Percentiles rank a stretch among this genome's conserved stretches.
phyloP scores from a whole-genome alignment of 2,888 invertebrate species.

The Yponomeuta plumbellus region DNA sequence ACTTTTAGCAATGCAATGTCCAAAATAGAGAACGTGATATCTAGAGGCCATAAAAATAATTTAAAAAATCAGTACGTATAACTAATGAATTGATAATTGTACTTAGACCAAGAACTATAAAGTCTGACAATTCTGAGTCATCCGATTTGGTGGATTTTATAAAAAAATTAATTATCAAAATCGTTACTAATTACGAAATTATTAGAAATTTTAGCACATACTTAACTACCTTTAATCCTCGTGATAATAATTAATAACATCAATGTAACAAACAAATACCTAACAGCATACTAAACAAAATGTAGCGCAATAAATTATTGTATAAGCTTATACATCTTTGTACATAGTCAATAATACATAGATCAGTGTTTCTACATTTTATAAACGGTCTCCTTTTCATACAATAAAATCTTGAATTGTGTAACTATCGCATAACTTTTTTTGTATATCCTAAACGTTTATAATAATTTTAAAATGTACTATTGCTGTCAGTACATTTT shows the following conservation, averaged over 20 bases:
- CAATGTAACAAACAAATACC: slow-evolving; percentile 24
- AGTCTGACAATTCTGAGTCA: not conserved
- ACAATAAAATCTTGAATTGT: slow-evolving; percentile 46
- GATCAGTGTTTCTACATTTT: slow-evolving; percentile 58
- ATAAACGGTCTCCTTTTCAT: slow-evolving; percentile 53
- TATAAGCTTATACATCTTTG: slow-evolving; percentile 55
- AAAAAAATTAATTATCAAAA: not conserved
- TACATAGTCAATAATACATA: slow-evolving; percentile 54
- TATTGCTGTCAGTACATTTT: not conserved
- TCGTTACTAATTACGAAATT: slow-evolving; percentile 14
- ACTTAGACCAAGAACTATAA: slow-evolving; percentile 5
- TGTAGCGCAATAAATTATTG: slow-evolving; percentile 51
- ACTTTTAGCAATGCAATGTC: slow-evolving; percentile 28
- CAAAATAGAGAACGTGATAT: slow-evolving; percentile 52
- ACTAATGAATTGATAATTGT: slow-evolving; percentile 5
- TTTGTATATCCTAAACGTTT: slow-evolving; percentile 43
- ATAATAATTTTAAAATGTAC: slow-evolving; percentile 6
- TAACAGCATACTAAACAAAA: slow-evolving; percentile 26
- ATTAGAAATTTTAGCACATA: slow-evolving; percentile 9
- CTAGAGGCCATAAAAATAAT: slow-evolving; percentile 53
- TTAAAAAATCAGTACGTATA: not conserved
- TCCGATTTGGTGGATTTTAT: not conserved
- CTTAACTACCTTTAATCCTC: slow-evolving; percentile 14
- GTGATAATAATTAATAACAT: slow-evolving; percentile 26
- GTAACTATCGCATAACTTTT: slow-evolving; percentile 51